Evolutionary conservation across 2,113 vertebrate species (phyloP), one percentile per base, ranked within the genome.

Genomic region (Mesitornis unicolor): DNA sequence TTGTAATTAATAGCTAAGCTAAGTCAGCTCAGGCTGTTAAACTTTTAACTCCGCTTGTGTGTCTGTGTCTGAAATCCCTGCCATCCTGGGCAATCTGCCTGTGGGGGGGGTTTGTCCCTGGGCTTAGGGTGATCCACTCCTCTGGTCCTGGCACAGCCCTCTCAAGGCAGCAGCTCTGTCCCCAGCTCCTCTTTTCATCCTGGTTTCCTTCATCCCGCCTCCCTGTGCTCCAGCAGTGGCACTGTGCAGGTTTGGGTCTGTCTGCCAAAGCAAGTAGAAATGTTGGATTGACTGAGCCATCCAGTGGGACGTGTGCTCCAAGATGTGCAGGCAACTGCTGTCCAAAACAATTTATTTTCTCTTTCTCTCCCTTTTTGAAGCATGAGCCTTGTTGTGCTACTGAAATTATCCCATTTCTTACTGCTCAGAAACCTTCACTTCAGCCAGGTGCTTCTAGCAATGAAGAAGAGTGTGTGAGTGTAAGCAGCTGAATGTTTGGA

Each of bases 1-100:
- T 59, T 14, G 74, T 92, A 89, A 94, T 93, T 95, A 95, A 89
- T 75, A 47, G 65, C 57, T 90, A 71, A 87, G 53, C 61, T 2
- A 18, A 64, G 67, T 31, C 47, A 38, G 51, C 57, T 59, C 5
- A 9, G 67, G 70, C 79, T 78, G 42, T 50, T 90, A 31, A 91
- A 56, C 33, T 48, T 54, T 68, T 57, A 68, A 36, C 83, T 61
- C 35, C 9, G 42, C 67, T 24, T 36, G 51, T 19, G 69, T 11
- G 18, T 16, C 14, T 19, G 20, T 13, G n/a, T 8, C 8, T 5
- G 78, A 53, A 47, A 35, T 65, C 38, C 42, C 79, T 21, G 40
- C n/a, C 8, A 1, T 29, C 57, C 65, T n/a, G n/a, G n/a, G n/a
- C n/a, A n/a, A n/a, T n/a, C n/a, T n/a, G n/a, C n/a, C n/a, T n/a